Percentiles rank a stretch among this genome's conserved stretches.
phyloP scores from a whole-genome alignment of 92 coral and sea anemone species.

The Zoanthus sociatus region DNA sequence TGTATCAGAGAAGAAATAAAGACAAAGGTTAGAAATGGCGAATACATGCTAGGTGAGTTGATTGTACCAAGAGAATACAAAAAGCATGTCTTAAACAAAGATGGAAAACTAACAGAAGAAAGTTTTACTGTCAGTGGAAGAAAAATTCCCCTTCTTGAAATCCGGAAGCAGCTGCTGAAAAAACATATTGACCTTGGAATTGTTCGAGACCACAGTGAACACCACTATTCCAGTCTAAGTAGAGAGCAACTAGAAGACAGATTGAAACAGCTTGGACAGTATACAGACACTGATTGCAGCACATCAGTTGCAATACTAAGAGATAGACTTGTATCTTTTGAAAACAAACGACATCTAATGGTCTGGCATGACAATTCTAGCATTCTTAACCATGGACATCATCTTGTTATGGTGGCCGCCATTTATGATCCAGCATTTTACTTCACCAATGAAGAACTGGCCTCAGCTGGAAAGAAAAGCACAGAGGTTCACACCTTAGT shows the following conservation, averaged over 20 bases:
- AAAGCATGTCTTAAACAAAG: background rate
- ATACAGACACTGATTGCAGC: background rate
- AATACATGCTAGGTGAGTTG: constrained; percentile 57
- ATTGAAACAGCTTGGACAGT: constrained; percentile 25
- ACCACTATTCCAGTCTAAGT: background rate
- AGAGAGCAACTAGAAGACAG: background rate
- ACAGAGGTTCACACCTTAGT: constrained; percentile 58
- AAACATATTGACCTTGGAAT: constrained; percentile 8
- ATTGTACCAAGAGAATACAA: constrained; percentile 37
- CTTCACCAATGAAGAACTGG: constrained; percentile 13
- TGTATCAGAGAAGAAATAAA: constrained; percentile 37
- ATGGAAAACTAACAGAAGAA: background rate
- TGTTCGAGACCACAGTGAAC: constrained; percentile 17
- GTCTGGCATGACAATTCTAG: constrained; percentile 50
- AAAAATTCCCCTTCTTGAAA: constrained; percentile 42
- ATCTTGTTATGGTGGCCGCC: constrained; percentile 25
- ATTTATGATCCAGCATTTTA: constrained; percentile 39
- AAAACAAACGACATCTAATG: constrained; percentile 39
- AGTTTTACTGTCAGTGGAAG: constrained; percentile 33
- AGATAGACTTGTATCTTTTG: background rate
- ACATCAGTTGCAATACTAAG: background rate
- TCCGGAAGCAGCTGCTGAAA: background rate
- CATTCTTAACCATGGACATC: constrained; percentile 42
- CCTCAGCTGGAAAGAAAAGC: background rate
- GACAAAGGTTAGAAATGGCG: constrained; percentile 52